Conservation (phyloP, 2,113 vertebrate genomes). For the Numida meleagris region DNA sequence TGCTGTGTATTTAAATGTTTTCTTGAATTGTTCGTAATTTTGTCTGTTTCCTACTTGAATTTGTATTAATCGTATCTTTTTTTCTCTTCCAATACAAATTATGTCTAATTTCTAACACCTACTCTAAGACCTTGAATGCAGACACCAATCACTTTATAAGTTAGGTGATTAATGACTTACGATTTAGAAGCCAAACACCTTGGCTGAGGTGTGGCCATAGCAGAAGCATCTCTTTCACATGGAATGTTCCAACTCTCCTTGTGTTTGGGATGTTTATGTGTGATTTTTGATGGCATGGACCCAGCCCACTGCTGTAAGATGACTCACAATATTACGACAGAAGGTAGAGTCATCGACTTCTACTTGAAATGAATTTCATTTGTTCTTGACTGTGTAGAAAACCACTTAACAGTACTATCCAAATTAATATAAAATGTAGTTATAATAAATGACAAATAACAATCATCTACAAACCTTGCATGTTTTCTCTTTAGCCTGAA, state of each 20-base stretch:
- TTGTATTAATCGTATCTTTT: not conserved
- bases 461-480: not conserved
- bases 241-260: slow-evolving; percentile 25
- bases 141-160: not conserved
- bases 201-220: slow-evolving; percentile 28
- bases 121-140: not conserved
- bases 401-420: not conserved
- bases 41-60: not conserved
- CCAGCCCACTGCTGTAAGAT: not conserved
- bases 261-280: slow-evolving; percentile 10
- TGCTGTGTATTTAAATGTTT: not conserved
- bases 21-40: not conserved
- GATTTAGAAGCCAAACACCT: not conserved
- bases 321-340: slow-evolving; percentile 41
- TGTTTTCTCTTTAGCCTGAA: not conserved
- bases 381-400: not conserved
- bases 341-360: not conserved
- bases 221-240: slow-evolving; percentile 15
- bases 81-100: not conserved
- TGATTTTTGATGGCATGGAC: slow-evolving; percentile 15
- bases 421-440: not conserved
- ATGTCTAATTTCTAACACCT: slow-evolving; percentile 17
- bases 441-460: not conserved
- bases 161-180: not conserved
- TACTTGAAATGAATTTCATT: slow-evolving; percentile 18